Evolutionary conservation across 2,888 invertebrate genomes (phyloP).

Genomic region (Malthinus flaveolus): DNA sequence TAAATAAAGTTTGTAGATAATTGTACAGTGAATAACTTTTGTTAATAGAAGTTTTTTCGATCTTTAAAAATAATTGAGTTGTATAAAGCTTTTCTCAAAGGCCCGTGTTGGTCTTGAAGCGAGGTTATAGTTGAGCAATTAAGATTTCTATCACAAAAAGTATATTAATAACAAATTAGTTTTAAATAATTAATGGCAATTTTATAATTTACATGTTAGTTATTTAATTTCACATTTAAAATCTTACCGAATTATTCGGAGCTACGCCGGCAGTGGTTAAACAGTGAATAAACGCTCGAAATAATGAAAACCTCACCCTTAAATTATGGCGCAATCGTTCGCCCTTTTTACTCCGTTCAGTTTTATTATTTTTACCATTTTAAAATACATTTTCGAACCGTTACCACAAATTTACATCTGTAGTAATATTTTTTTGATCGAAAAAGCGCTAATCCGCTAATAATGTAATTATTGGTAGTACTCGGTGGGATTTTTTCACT

Average conservation of each 20-base stretch:
- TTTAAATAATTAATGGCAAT: too few relatives aligned
- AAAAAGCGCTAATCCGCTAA: not conserved
- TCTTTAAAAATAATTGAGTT: too few relatives aligned
- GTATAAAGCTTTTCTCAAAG: too few relatives aligned
- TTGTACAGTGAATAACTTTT: too few relatives aligned
- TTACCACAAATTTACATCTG: conserved; percentile 3
- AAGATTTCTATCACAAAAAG: too few relatives aligned
- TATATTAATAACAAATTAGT: too few relatives aligned
- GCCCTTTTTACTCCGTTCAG: conserved; percentile 32
- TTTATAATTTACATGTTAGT: conserved; percentile 49
- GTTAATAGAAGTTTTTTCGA: too few relatives aligned
- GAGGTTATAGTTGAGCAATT: too few relatives aligned
- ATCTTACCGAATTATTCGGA: conserved; percentile 52
- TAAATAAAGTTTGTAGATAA: too few relatives aligned
- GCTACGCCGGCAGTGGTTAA: conserved; percentile 49
- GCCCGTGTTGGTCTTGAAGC: too few relatives aligned
- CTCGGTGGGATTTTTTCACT: not conserved
- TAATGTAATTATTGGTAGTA: not conserved
- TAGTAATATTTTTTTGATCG: not conserved
- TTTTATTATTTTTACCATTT: conserved; percentile 27
- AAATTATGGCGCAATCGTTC: conserved; percentile 37
- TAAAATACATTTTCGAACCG: conserved; percentile 17
- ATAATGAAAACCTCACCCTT: conserved; percentile 48
- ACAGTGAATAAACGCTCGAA: conserved; percentile 49
- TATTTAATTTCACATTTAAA: conserved; percentile 49